phyloP scores from a whole-genome alignment of 2,797 vertebrate genomes.

The Phoxinus dragarum region DNA sequence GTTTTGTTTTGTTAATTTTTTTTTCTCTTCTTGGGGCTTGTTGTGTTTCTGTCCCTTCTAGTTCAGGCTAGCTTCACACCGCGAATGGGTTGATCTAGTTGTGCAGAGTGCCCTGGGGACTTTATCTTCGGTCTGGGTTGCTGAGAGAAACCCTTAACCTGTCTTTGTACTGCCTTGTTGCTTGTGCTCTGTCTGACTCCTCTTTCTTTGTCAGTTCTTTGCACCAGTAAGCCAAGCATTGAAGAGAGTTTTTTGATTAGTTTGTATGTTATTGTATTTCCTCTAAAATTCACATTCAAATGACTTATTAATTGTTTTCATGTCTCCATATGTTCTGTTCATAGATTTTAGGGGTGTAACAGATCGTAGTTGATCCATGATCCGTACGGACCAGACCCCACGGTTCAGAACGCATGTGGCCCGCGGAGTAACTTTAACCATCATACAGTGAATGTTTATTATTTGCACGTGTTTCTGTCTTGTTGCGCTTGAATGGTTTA shows the following conservation, averaged over 20 bases:
- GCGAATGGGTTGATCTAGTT: neutral
- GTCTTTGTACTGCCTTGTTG: neutral
- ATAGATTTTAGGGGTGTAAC: neutral
- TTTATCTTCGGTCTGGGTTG: neutral
- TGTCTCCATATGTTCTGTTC: neutral
- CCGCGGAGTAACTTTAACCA: neutral
- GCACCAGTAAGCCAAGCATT: neutral
- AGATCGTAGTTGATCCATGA: neutral
- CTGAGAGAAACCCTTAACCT: constrained; percentile 5
- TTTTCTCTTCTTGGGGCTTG: constrained; percentile 6
- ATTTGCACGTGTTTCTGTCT: neutral
- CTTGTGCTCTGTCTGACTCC: neutral
- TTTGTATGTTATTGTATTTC: neutral
- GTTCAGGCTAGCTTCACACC: neutral
- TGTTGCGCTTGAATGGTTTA: no score
- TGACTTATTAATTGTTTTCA: neutral
- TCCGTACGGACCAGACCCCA: neutral
- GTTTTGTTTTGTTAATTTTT: neutral
- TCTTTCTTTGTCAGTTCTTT: constrained; percentile 1
- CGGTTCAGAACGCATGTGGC: neutral
- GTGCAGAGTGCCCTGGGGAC: neutral
- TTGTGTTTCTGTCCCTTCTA: constrained; percentile 3
- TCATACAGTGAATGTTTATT: neutral
- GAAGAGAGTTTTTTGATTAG: neutral
- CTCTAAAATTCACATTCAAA: neutral